These are phyloP conservation scores for Drosophila birchii DNA, from an alignment of 2,888 invertebrate species.

Conservation along the genomic window DNA sequence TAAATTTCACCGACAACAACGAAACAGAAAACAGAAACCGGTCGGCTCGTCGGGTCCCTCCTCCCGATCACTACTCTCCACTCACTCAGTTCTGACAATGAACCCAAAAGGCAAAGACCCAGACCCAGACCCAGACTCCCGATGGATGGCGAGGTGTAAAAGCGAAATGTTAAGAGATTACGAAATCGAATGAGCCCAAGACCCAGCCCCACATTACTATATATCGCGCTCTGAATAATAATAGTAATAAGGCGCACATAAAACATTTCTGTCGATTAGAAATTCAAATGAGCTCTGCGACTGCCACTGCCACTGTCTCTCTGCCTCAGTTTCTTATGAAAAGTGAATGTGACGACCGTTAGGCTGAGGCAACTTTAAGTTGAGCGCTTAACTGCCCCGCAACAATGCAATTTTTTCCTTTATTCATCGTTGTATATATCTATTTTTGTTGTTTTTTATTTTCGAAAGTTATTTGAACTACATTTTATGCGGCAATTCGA, in stretches of 20 bases:
- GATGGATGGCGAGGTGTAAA: conserved; percentile 46
- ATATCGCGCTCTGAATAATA: conserved; percentile 37
- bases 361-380: conserved; percentile 23
- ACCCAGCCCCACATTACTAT: conserved; percentile 8
- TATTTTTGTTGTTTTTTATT: not conserved
- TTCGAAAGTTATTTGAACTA: conserved; percentile 62
- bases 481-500: conserved; percentile 44
- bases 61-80: not conserved
- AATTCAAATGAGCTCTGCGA: conserved; percentile 46
- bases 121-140: conserved; percentile 18
- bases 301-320: no score
- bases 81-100: conserved; percentile 67
- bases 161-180: conserved; percentile 51
- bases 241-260: conserved; percentile 45
- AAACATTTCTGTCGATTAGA: conserved; percentile 28
- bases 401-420: conserved; percentile 58
- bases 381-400: conserved; percentile 50
- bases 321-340: conserved; percentile 38
- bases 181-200: conserved; percentile 47
- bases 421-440: not conserved
- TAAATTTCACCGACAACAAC: conserved; percentile 64
- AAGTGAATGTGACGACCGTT: conserved; percentile 62
- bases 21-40: conserved; percentile 27
- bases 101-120: conserved; percentile 52
- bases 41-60: conserved; percentile 15